Evolutionary conservation across 2,888 invertebrate genomes (phyloP).

Genomic region (Fissipunctia ypsillon): DNA sequence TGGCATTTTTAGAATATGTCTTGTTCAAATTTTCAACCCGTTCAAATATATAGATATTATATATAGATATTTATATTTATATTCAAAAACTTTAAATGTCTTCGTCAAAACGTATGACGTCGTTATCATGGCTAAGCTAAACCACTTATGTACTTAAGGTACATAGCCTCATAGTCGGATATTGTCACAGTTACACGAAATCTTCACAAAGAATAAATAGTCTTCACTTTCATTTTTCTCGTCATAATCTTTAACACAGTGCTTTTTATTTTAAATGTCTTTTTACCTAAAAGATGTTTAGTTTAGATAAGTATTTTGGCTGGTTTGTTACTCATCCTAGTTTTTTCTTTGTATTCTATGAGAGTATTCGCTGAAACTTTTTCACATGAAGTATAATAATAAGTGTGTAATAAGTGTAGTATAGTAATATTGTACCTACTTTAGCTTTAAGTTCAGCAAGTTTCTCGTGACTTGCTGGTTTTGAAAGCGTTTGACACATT

Average conservation of each 20-base stretch:
- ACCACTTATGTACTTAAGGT: background rate
- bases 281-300: conserved; percentile 18
- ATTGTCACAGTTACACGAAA: conserved; percentile 35
- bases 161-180: background rate
- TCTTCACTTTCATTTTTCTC: conserved; percentile 51
- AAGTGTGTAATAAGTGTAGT: too few species aligned
- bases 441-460: conserved; percentile 24
- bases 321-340: conserved; percentile 25
- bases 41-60: background rate
- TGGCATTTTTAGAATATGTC: background rate
- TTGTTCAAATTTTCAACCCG: background rate
- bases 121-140: background rate
- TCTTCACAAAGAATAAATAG: conserved; percentile 27
- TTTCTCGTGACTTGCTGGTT: conserved; percentile 51
- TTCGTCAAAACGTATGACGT: background rate
- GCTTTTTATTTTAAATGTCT: conserved; percentile 28
- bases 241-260: conserved; percentile 23
- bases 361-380: conserved; percentile 15
- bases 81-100: background rate
- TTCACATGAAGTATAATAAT: conserved; percentile 41
- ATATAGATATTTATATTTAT: too few species aligned
- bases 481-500: conserved; percentile 61
- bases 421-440: conserved; percentile 15
- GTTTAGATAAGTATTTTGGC: conserved; percentile 34
- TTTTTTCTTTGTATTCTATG: conserved; percentile 34